Evolutionary conservation across 2,888 invertebrate genomes (phyloP).

Genomic region (Lottia gigantea): DNA sequence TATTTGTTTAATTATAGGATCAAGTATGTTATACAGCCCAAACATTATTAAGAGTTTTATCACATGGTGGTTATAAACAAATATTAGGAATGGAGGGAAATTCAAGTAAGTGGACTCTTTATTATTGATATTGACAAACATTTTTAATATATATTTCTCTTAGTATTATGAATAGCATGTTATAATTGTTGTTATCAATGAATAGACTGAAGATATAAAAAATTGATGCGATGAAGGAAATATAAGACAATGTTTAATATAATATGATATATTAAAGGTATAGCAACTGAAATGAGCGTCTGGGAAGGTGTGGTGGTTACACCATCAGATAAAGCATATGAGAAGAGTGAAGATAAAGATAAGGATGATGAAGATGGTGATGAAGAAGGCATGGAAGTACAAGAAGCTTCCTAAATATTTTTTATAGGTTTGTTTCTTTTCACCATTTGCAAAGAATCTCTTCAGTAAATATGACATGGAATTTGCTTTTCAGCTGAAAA

Average conservation of each 20-base stretch:
- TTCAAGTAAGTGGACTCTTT: slow-evolving; percentile 66
- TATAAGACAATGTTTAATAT: too few species aligned
- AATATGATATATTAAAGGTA: slow-evolving; percentile 66
- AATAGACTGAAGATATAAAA: not conserved
- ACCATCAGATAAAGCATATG: slow-evolving; percentile 93
- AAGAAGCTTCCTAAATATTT: slow-evolving; percentile 17
- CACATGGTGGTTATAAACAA: slow-evolving; percentile 91
- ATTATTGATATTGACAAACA: too few species aligned
- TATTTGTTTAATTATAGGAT: slow-evolving; percentile 75
- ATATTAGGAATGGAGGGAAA: slow-evolving; percentile 78
- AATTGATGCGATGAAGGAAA: not conserved
- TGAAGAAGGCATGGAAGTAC: slow-evolving; percentile 45
- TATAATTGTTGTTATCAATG: too few species aligned
- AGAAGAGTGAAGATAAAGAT: slow-evolving; percentile 74
- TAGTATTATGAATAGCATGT: too few species aligned
- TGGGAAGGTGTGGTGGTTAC: slow-evolving; percentile 97
- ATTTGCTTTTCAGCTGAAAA: too few species aligned
- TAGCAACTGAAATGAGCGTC: slow-evolving; percentile 90
- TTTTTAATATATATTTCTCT: too few species aligned
- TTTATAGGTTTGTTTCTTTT: too few species aligned
- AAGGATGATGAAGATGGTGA: slow-evolving; percentile 56
- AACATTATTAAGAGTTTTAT: slow-evolving; percentile 86
- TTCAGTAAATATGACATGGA: too few species aligned
- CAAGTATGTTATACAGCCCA: slow-evolving; percentile 93
- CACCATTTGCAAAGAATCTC: too few species aligned